phyloP scores from a whole-genome alignment of 2,888 invertebrate genomes.

The Druceiella hillmani region DNA sequence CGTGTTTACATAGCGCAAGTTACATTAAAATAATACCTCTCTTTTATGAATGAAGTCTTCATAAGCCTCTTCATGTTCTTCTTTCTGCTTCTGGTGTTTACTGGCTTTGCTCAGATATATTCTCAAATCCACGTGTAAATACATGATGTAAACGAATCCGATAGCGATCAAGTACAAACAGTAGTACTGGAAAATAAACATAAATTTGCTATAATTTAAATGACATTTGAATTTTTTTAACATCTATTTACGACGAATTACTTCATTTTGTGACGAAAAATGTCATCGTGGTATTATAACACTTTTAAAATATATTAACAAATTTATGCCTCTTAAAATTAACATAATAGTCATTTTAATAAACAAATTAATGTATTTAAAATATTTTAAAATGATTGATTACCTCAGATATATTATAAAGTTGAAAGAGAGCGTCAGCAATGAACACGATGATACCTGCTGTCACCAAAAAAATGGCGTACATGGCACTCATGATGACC shows the following conservation, averaged over 20 bases:
- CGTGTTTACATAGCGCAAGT: too few relatives aligned
- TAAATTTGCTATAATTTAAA: slow-evolving; percentile 13
- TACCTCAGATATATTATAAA: slow-evolving; percentile 51
- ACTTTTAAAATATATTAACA: too few relatives aligned
- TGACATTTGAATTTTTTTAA: too few relatives aligned
- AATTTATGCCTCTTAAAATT: too few relatives aligned
- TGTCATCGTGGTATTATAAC: too few relatives aligned
- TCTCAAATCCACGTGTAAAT: slow-evolving; percentile 56
- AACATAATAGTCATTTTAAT: too few relatives aligned
- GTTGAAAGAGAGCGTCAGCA: slow-evolving; percentile 50
- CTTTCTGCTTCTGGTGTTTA: slow-evolving; percentile 40
- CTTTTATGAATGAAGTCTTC: slow-evolving; percentile 41
- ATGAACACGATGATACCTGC: slow-evolving; percentile 60
- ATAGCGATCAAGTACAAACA: slow-evolving; percentile 53
- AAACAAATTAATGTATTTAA: too few relatives aligned
- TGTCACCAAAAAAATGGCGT: slow-evolving; percentile 62
- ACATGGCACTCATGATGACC: slow-evolving; percentile 59
- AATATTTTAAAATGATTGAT: too few relatives aligned
- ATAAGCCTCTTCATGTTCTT: slow-evolving; percentile 34
- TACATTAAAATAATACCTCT: too few relatives aligned
- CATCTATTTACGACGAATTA: too few relatives aligned
- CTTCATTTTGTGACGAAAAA: too few relatives aligned
- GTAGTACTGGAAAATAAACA: slow-evolving; percentile 50
- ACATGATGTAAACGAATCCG: slow-evolving; percentile 57
- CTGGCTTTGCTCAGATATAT: slow-evolving; percentile 49